Conservation (phyloP, 2,113 vertebrate genomes). For the Origma solitaria region DNA sequence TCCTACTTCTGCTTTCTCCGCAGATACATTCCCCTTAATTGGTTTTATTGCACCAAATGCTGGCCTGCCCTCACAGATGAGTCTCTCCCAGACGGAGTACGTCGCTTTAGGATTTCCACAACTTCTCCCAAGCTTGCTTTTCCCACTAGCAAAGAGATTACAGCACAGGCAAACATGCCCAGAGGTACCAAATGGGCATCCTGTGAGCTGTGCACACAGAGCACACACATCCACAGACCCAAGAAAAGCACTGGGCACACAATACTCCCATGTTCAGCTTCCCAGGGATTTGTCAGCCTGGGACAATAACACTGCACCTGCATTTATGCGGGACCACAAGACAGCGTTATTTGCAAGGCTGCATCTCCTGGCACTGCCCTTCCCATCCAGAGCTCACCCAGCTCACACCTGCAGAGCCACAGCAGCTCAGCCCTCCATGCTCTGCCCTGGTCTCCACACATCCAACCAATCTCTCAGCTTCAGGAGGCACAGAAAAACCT, state of each 20-base stretch:
- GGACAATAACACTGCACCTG: fast-evolving
- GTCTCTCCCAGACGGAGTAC: not conserved
- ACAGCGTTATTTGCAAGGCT: not conserved
- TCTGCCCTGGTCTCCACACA: not conserved
- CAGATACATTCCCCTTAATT: constrained; percentile 6
- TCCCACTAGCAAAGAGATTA: not conserved
- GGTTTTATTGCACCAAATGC: constrained; percentile 45
- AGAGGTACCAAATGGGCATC: not conserved
- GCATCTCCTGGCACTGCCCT: not conserved
- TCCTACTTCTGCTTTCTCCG: constrained; percentile 12
- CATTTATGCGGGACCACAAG: fast-evolving
- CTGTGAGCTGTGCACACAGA: fast-evolving
- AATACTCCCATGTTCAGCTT: not conserved
- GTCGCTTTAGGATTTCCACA: not conserved
- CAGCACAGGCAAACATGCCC: not conserved
- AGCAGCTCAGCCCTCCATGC: fast-evolving
- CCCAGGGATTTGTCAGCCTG: not conserved
- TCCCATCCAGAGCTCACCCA: fast-evolving
- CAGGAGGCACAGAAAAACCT: not conserved
- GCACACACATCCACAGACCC: fast-evolving
- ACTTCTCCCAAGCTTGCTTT: not conserved
- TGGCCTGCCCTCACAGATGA: not conserved
- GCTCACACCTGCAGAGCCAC: fast-evolving
- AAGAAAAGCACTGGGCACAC: not conserved
- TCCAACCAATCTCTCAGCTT: not conserved